A percentile compares a stretch with the other conserved stretches of the same genome.
Conservation (phyloP, 1,140 invertebrate genomes). For the Aphelinus certus region DNA sequence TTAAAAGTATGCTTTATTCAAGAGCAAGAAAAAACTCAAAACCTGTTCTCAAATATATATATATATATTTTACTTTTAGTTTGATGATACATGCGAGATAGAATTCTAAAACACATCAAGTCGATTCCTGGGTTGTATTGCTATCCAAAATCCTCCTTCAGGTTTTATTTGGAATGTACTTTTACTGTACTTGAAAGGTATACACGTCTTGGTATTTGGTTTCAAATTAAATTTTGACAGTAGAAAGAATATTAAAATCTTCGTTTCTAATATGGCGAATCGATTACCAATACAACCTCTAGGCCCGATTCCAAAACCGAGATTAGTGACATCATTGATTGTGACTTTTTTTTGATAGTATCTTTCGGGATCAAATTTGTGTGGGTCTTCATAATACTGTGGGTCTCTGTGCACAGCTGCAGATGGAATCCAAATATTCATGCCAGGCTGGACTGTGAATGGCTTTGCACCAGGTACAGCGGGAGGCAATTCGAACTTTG, state of each 20-base stretch:
- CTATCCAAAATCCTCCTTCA: conserved; percentile 37
- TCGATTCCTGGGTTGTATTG: conserved; percentile 34
- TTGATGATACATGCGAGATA: no score
- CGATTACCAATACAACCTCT: conserved; percentile 48
- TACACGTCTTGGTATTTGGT: conserved; percentile 31
- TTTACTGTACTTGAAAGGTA: conserved; percentile 21
- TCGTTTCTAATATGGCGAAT: conserved; percentile 40
- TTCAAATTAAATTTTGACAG: conserved; percentile 35
- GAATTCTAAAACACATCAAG: no score
- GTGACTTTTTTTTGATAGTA: conserved; percentile 60
- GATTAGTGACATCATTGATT: conserved; percentile 45
- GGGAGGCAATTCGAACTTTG: conserved; percentile 42
- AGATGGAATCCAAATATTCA: conserved; percentile 60
- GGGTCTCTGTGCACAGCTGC: conserved; percentile 65
- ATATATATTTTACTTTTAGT: no score
- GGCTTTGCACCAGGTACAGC: conserved; percentile 62
- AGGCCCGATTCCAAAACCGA: conserved; percentile 52
- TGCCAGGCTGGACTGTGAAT: conserved; percentile 64
- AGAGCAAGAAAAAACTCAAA: no score
- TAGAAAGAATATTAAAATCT: conserved; percentile 35
- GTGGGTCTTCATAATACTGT: conserved; percentile 68
- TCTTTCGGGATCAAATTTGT: conserved; percentile 67
- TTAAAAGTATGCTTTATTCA: no score
- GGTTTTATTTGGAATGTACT: conserved; percentile 9
- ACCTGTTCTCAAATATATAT: no score